A percentile compares a stretch with the other conserved stretches of the same genome.
Conservation (phyloP, 1,140 invertebrate species). For the Hydropsyche tenuis region DNA sequence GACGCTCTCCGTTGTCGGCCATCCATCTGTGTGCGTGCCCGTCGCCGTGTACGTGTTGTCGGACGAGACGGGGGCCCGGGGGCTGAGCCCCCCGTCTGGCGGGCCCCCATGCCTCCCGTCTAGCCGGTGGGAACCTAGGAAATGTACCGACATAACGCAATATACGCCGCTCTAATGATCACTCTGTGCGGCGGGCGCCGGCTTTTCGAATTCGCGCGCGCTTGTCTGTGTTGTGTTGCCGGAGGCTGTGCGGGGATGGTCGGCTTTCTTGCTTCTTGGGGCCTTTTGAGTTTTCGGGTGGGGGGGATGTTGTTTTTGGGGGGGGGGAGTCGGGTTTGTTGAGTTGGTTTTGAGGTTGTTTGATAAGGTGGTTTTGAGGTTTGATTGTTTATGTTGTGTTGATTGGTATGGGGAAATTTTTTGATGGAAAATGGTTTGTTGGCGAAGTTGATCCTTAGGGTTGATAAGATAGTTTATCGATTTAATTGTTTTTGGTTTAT, state of each 20-base stretch:
- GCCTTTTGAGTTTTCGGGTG: no score
- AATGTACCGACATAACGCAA: conserved; percentile 31
- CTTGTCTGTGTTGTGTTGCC: no score
- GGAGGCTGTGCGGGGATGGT: no score
- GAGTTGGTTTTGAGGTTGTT: neutral
- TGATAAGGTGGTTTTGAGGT: no score
- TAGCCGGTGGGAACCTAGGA: conserved; percentile 29
- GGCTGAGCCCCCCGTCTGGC: neutral
- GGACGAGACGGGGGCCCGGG: neutral
- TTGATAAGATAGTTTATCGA: no score
- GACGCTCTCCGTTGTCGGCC: conserved; percentile 17
- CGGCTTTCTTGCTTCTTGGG: no score
- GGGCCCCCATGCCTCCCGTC: conserved; percentile 15
- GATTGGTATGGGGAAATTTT: neutral
- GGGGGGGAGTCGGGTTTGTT: neutral
- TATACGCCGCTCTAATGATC: conserved; percentile 15
- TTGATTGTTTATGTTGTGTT: neutral
- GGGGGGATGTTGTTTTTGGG: neutral
- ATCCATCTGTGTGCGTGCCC: no score
- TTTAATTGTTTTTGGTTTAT: no score
- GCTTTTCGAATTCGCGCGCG: no score
- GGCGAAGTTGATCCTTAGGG: no score
- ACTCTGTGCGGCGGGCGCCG: neutral
- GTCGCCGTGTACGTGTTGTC: conserved; percentile 2
- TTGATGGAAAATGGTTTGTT: no score